Conservation (phyloP, 2,113 vertebrate genomes). For the Centrocercus urophasianus region DNA sequence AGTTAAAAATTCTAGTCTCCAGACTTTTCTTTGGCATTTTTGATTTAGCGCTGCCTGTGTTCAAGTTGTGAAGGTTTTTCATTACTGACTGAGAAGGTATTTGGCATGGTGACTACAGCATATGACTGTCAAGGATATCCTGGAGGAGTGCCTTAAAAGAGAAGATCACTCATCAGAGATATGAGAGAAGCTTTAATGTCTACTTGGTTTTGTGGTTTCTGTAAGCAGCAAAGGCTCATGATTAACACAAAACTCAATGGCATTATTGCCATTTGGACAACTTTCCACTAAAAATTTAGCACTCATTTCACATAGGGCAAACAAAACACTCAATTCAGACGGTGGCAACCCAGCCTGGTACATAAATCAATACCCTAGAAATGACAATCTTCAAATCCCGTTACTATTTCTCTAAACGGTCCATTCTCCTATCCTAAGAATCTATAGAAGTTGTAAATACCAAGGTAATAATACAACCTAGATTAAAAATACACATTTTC, state of each 20-base stretch:
- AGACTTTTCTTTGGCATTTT: not conserved
- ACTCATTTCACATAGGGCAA: not conserved
- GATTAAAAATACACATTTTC: conserved; percentile 7
- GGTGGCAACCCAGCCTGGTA: not conserved
- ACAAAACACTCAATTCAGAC: conserved; percentile 3
- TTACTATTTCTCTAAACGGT: conserved; percentile 26
- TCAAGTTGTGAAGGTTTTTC: not conserved
- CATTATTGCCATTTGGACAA: not conserved
- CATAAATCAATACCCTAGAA: not conserved
- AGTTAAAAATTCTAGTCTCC: not conserved
- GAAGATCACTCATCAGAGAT: not conserved
- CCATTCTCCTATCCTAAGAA: not conserved
- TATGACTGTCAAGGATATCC: conserved; percentile 4
- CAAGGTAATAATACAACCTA: not conserved
- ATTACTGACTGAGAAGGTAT: not conserved
- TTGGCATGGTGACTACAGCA: not conserved
- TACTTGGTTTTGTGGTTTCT: conserved; percentile 2
- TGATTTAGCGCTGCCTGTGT: not conserved
- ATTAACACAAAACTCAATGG: not conserved
- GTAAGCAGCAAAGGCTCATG: not conserved
- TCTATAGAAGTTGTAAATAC: conserved; percentile 30
- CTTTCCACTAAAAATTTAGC: not conserved
- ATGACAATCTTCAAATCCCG: conserved; percentile 29
- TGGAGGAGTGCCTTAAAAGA: not conserved
- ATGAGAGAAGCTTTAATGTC: not conserved